Percentiles rank a stretch among this genome's conserved stretches.
Conservation (phyloP, 2,113 vertebrate genomes). For the Malurus melanocephalus region DNA sequence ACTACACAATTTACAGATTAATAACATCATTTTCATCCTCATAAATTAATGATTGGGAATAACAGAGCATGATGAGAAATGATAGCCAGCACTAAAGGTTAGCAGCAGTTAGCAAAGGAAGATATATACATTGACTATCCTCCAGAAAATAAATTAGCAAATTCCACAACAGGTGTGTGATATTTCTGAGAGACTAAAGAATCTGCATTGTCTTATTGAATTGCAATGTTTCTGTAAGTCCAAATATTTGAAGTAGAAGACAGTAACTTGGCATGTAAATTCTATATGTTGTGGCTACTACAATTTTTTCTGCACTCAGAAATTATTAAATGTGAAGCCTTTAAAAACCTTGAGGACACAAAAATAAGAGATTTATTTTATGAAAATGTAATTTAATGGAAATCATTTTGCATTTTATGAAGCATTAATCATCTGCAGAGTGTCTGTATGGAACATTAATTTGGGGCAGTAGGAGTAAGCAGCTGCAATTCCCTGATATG, state of each 20-base stretch:
- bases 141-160: background rate
- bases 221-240: background rate
- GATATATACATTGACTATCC: background rate
- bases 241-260: background rate
- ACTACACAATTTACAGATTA: background rate
- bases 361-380: slow-evolving; percentile 41
- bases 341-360: background rate
- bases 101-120: background rate
- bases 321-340: background rate
- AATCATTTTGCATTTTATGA: slow-evolving; percentile 60
- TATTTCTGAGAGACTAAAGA: background rate
- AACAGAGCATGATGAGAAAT: background rate
- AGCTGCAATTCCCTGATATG: slow-evolving; percentile 59
- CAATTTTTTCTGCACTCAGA: background rate
- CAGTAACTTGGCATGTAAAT: background rate
- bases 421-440: slow-evolving; percentile 60
- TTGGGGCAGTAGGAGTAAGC: slow-evolving; percentile 57
- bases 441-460: slow-evolving; percentile 69
- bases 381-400: slow-evolving; percentile 63
- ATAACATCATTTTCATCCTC: background rate
- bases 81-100: background rate
- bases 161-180: background rate
- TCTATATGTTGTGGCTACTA: background rate
- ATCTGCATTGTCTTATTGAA: background rate
- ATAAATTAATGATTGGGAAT: background rate